A percentile compares a stretch with the other conserved stretches of the same genome.
Evolutionary conservation across 2,113 vertebrate species (phyloP).

Genomic region (Pygoscelis antarcticus): DNA sequence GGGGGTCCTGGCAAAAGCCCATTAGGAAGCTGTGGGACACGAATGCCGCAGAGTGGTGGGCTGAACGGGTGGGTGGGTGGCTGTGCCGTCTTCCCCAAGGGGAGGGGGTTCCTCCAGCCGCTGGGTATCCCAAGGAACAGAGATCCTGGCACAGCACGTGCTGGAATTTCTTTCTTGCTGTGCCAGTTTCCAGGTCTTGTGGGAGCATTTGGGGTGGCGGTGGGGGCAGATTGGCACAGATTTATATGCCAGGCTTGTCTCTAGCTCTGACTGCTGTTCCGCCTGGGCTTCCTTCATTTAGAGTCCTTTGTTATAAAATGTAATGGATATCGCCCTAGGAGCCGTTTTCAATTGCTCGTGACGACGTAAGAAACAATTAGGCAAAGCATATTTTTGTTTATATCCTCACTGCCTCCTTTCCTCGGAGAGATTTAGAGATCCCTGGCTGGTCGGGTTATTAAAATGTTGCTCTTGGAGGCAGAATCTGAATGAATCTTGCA

Average conservation of each 20-base stretch:
- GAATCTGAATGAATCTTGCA: neutral
- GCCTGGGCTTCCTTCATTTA: conserved; percentile 47
- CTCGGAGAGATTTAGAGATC: conserved; percentile 58
- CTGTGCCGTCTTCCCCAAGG: neutral
- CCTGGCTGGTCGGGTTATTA: neutral
- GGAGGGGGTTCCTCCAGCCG: neutral
- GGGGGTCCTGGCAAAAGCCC: neutral
- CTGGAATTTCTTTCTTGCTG: conserved; percentile 45
- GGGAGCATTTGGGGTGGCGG: neutral
- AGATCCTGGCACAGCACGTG: accelerated
- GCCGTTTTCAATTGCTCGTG: conserved; percentile 55
- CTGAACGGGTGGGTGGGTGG: accelerated
- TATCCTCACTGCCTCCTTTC: conserved; percentile 40
- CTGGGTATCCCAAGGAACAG: neutral
- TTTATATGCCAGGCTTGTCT: conserved; percentile 45
- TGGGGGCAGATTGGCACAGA: conserved; percentile 26
- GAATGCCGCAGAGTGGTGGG: neutral
- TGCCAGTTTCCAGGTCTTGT: conserved; percentile 5
- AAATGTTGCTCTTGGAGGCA: conserved; percentile 9
- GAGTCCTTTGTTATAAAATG: conserved; percentile 54
- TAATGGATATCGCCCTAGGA: conserved; percentile 67
- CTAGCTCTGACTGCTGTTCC: conserved; percentile 17
- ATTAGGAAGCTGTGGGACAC: neutral
- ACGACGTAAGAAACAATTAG: conserved; percentile 59
- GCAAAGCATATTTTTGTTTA: conserved; percentile 73